These are phyloP conservation scores for Dromiciops gliroides DNA, from an alignment of 2,113 vertebrate species.

Conservation along the genomic window DNA sequence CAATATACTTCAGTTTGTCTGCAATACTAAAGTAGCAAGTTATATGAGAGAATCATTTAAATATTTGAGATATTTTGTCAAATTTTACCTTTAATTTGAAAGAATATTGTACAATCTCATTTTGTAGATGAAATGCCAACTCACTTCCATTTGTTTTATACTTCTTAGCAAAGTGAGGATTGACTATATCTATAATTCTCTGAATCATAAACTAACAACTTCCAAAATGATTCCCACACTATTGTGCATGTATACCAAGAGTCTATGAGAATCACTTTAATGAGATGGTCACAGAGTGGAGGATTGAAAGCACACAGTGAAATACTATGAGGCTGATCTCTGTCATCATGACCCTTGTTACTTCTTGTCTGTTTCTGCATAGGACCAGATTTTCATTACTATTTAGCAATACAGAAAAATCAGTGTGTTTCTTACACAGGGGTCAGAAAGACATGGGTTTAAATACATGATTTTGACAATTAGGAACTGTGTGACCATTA, in stretches of 20 bases:
- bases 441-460: not conserved
- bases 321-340: not conserved
- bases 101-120: not conserved
- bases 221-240: not conserved
- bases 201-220: not conserved
- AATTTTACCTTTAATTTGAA: constrained; percentile 3
- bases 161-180: not conserved
- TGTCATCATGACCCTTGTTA: not conserved
- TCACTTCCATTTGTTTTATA: not conserved
- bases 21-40: not conserved
- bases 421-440: not conserved
- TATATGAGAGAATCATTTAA: not conserved
- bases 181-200: not conserved
- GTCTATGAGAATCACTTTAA: not conserved
- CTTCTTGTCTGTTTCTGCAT: not conserved
- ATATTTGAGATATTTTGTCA: not conserved
- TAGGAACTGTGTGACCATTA: not conserved
- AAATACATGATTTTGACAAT: not conserved
- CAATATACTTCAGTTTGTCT: not conserved
- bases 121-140: not conserved
- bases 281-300: not conserved
- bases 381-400: not conserved
- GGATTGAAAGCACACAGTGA: not conserved
- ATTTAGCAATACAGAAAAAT: not conserved
- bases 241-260: not conserved